Percentiles rank a stretch among this genome's conserved stretches.
Evolutionary conservation across 2,888 invertebrate species (phyloP).

Genomic region (Microdon myrmicae): DNA sequence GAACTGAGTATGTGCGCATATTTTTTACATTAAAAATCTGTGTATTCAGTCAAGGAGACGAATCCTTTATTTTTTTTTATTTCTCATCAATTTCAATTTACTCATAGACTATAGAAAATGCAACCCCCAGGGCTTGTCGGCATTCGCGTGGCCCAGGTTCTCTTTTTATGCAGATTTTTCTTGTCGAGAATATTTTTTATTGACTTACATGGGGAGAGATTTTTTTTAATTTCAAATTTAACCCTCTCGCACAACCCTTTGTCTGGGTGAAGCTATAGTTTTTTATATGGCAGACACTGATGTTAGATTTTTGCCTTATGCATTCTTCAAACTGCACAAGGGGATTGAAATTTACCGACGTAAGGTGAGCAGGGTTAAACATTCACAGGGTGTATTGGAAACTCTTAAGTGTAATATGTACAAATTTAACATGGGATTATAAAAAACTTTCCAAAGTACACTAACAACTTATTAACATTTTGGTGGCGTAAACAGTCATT

Average conservation of each 20-base stretch:
- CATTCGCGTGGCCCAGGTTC: slow-evolving; percentile 27
- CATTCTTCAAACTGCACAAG: slow-evolving; percentile 29
- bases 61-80: slow-evolving; percentile 19
- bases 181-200: slow-evolving; percentile 58
- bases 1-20: slow-evolving; percentile 56
- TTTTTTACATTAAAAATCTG: slow-evolving; percentile 62
- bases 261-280: slow-evolving; percentile 57
- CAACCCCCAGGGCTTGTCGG: slow-evolving; percentile 20
- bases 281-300: slow-evolving; percentile 29
- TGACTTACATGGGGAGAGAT: slow-evolving; percentile 57
- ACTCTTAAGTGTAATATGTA: too few relatives aligned
- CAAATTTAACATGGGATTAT: too few relatives aligned
- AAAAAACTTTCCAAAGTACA: too few relatives aligned
- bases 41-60: slow-evolving; percentile 30
- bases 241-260: slow-evolving; percentile 60
- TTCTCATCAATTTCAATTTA: slow-evolving; percentile 36
- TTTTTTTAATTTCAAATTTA: slow-evolving; percentile 52
- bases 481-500: too few relatives aligned
- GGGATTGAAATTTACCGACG: too few relatives aligned
- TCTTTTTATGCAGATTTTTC: slow-evolving; percentile 42
- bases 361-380: slow-evolving; percentile 10
- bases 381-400: not conserved
- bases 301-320: slow-evolving; percentile 46
- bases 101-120: slow-evolving; percentile 29
- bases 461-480: too few relatives aligned